Evolutionary conservation across 2,797 vertebrate species (phyloP), one percentile per base, ranked within the genome.

Genomic region (Anomalospiza imberbis): DNA sequence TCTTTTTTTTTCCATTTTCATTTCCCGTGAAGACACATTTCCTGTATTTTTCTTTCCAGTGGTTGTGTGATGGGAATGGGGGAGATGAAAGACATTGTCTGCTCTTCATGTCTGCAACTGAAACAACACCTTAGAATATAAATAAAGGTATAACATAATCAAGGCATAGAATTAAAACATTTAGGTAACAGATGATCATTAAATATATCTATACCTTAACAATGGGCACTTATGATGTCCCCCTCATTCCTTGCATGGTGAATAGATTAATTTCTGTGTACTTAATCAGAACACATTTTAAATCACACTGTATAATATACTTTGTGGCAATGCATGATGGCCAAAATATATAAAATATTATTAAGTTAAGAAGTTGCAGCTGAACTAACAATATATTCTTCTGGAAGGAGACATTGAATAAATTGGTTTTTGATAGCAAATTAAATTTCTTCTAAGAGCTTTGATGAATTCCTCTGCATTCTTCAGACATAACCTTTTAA

Each of bases 341-440:
- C 97, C 97, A 97, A 98, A 97, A 85, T 95, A 96, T 94, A 98
- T 98, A 98, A 98, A 97, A 98, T 97, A 98, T 47, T 87, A 96
- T 88, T 93, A 95, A 97, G 91, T 96, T 98, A 97, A 98, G 97
- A 98, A 97, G 96, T 95, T 97, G 93, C 98, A 98, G 97, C 98
- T 98, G 97, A 98, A 98, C 97, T 93, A 98, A 98, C 97, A 98
- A 91, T 96, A 96, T 97, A 97, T 97, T 96, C 97, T 98, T 89
- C 93, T 96, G 93, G 77, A 98, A 97, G 55, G 89, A 97, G 96
- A 98, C 97, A 97, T 85, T 97, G 93, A 97, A 97, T 97, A 97
- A 97, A 97, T 96, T 15, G 76, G 20, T 79, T 97, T 98, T 87
- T 97, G 97, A 98, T 97, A 96, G 96, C 93, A 80, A 97, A 94